Evolutionary conservation across 1,140 invertebrate species (phyloP), one percentile per base, ranked within the genome.

Genomic region (Procambarus clarkii): DNA sequence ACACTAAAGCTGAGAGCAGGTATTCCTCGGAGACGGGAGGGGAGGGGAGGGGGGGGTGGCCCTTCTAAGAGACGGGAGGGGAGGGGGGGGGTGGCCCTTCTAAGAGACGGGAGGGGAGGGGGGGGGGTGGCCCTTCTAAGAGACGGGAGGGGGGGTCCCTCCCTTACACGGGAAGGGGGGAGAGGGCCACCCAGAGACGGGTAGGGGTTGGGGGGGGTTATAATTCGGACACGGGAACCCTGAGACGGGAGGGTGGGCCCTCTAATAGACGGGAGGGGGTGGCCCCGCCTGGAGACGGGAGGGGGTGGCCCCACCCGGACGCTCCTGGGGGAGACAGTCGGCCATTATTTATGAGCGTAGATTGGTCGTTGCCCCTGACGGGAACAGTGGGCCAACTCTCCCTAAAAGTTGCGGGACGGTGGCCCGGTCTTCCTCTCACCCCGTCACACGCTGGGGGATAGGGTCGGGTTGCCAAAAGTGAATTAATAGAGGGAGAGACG

Each of bases 321-420:
- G 60, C 81, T 64, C 46, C 60, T 46, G 60, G 81, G 81, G 81
- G 81, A 83, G 81, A 83, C 81, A 83, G 81, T 83, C 81, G 81
- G 81, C 81, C 81, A 83, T 83, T 83, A 83, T 83, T 83, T 83
- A 83, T 83, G 81, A 83, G 81, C 81, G 81, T 64, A 83, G 81
- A 83, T 83, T 83, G 58, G 81, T 83, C 54, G 81, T 69, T 83
- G 81, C 34, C 81, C 58, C 44, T 45, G 60, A 44, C 24, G 54
- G 58, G 81, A 64, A 83, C 18, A 83, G 58, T 21, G 81, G 81
- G 46, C 81, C 81, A 83, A 64, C 81, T 83, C 58, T 21, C 24
- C 21, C 34, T n/a, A 44, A 13, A 44, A 83, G 58, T 46, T 69
- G 69, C 69, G 69, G 81, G 81, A 5, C 13, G 34, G 9, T 69